Evolutionary conservation across 2,113 vertebrate genomes (phyloP).

Genomic region (Budorcas taxicolor): DNA sequence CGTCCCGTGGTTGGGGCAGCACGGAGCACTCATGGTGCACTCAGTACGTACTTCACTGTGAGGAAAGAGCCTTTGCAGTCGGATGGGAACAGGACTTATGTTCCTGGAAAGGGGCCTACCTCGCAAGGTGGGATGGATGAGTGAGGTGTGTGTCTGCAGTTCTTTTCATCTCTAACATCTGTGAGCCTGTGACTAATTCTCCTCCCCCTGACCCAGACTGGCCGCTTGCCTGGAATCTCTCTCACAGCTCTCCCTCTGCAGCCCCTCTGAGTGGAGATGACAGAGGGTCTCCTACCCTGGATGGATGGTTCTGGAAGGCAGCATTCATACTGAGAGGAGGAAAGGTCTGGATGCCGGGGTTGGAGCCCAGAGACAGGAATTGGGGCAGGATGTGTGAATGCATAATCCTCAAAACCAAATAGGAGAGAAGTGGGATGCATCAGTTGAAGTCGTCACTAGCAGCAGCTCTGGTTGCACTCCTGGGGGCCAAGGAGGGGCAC

Average conservation of each 20-base stretch:
- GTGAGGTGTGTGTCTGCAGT: slow-evolving; percentile 49
- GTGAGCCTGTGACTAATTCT: slow-evolving; percentile 55
- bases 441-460: background rate
- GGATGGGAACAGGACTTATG: slow-evolving; percentile 22
- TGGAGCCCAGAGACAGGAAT: background rate
- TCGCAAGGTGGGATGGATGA: slow-evolving; percentile 59
- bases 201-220: slow-evolving; percentile 33
- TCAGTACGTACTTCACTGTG: background rate
- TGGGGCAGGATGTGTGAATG: background rate
- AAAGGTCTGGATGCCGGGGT: background rate
- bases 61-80: slow-evolving; percentile 40
- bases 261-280: background rate
- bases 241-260: background rate
- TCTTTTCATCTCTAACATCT: slow-evolving; percentile 65
- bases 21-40: background rate
- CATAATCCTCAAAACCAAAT: background rate
- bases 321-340: background rate
- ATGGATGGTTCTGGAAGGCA: background rate
- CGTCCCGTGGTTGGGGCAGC: background rate
- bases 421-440: background rate
- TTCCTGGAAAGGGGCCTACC: slow-evolving; percentile 38
- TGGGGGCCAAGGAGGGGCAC: background rate
- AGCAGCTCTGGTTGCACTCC: background rate
- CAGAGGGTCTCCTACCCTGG: background rate
- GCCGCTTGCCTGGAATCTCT: slow-evolving; percentile 17